Base-by-base conservation (phyloP, 1,140 invertebrate species). In the Drosophila santomea region DNA sequence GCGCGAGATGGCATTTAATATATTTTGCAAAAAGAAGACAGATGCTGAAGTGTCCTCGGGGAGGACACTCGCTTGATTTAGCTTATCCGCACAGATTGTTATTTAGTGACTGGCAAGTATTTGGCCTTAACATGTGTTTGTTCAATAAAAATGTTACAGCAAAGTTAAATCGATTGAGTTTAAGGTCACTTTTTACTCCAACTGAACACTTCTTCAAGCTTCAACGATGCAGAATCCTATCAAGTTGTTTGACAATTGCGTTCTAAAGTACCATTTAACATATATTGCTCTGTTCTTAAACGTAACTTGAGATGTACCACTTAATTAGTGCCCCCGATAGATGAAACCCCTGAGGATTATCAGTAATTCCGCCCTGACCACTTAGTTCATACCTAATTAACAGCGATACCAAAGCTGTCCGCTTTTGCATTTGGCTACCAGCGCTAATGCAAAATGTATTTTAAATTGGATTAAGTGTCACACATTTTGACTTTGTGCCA, bases 391-490 rank as follows among this genome's bases (percentile, higher is more conserved):
- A 52, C 36, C 72, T 74, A 63, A 74, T 74, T 74, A 74, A 63
- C 51, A 74, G 72, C 8, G 38, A 17, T 28, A 28, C 12, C 20
- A 7, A 51, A 44, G 39, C 57, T 77, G 47, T 50, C 52, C 63
- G 35, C 50, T 44, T 66, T 66, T 45, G 52, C 47, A 72, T 76
- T 66, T 61, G 20, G 61, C 75, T 78, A 55, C 20, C 59, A 41
- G 58, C 80, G 67, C 66, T 88, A 73, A 86, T 83, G 72, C 61
- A 88, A 83, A 88, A 88, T 88, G 72, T 77, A 84, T 89, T 80
- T 88, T 80, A 78, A 69, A 88, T 88, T 88, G 84, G 84, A 88
- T 88, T 88, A 88, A 84, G 67, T 83, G 84, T 76, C 84, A 89
- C 74, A 89, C 76, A 84, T 80, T 89, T 84, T 89, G 83, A 89